Base-by-base conservation (phyloP, 2,888 invertebrate species). In the Xiphydria camelus region DNA sequence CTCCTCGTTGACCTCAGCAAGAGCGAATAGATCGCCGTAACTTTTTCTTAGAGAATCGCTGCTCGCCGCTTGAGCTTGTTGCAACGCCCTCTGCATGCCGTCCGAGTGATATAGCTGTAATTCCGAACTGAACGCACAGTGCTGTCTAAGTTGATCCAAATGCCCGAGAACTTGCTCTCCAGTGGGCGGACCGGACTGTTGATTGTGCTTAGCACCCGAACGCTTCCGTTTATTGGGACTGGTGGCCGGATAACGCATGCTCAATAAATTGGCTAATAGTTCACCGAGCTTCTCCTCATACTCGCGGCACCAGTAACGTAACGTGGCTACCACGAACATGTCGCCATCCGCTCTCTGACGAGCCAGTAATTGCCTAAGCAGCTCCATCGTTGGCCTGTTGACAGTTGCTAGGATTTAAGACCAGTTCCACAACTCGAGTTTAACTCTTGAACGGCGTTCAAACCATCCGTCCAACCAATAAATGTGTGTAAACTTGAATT, bases 301-400 rank as follows among this genome's bases (percentile, higher is more conserved):
- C 64, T 93, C 91, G 65, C 92, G 89, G 76, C 92, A 94, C 97
- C 94, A 98, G 77, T 90, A 91, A 66, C 94, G 89, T 55, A 98
- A 79, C 25, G 93, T 86, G 3, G 96, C 92, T 32, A 93, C 89
- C 9, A 95, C 90, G 78, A 97, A 94, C 51, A 87, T 84, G 76
- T 96, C 96, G 35, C 84, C 83, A 46, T 88, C 85, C 29, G 81
- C 79, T 37, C 82, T 83, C 66, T 86, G 82, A 51, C 91, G 82
- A 57, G 87, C 86, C 63, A 96, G 85, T 62, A 96, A 80, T 59
- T 91, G 88, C 64, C 91, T 84, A 56, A 97, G 79, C 55, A 94
- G 82, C 67, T 94, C 94, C 52, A 88, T 84, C 14, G 89, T 89
- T 14, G 95, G 95, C 69, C 84, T 84, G 66, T 20, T 76, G 68